Conservation (phyloP, 2,888 invertebrate genomes). For the Zeuzera pyrina region DNA sequence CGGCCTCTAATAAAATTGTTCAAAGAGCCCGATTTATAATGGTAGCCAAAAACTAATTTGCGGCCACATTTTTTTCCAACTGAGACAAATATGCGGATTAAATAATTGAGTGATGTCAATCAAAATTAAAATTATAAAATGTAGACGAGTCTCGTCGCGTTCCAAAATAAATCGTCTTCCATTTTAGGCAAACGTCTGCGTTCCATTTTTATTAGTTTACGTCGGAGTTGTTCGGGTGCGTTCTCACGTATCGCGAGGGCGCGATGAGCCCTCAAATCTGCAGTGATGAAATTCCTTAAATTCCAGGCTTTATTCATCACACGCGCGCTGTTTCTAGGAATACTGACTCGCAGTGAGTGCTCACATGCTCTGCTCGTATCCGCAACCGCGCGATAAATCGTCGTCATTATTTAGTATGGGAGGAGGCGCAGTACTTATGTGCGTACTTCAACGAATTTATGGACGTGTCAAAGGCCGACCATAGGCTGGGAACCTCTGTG, state of each 20-base stretch:
- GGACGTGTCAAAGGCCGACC: slow-evolving; percentile 51
- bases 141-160: slow-evolving; percentile 20
- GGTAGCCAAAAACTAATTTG: slow-evolving; percentile 43
- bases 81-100: slow-evolving; percentile 25
- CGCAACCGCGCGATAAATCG: slow-evolving; percentile 53
- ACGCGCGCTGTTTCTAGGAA: slow-evolving; percentile 63
- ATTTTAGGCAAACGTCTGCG: slow-evolving; percentile 29
- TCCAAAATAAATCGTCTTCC: slow-evolving; percentile 29
- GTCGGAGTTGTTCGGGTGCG: slow-evolving; percentile 22
- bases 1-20: slow-evolving; percentile 56
- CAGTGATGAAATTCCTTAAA: slow-evolving; percentile 59
- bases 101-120: slow-evolving; percentile 39
- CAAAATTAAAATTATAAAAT: slow-evolving; percentile 37
- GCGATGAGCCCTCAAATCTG: slow-evolving; percentile 58
- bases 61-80: slow-evolving; percentile 24
- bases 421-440: slow-evolving; percentile 44
- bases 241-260: slow-evolving; percentile 52
- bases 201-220: slow-evolving; percentile 42
- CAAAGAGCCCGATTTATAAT: slow-evolving; percentile 55
- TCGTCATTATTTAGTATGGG: slow-evolving; percentile 58
- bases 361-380: slow-evolving; percentile 46
- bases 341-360: slow-evolving; percentile 40
- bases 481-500: slow-evolving; percentile 42
- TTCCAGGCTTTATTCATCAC: slow-evolving; percentile 65
- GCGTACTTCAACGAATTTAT: slow-evolving; percentile 50